Conservation (phyloP, 2,888 invertebrate species). For the Yponomeuta malinellus region DNA sequence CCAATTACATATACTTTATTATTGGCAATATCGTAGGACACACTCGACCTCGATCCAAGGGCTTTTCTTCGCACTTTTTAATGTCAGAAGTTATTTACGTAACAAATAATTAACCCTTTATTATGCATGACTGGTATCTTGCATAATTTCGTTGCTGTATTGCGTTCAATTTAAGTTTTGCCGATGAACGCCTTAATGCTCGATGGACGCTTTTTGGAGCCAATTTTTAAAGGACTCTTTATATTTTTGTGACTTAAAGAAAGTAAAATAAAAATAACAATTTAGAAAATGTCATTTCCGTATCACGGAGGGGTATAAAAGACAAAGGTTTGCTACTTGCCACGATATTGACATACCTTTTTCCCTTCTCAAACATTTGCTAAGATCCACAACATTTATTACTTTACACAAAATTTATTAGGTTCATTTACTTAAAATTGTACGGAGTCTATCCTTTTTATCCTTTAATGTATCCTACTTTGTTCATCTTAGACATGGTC, state of each 20-base stretch:
- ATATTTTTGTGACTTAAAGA: neutral
- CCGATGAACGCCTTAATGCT: constrained; percentile 13
- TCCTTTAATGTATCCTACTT: no score
- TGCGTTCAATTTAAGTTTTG: constrained; percentile 19
- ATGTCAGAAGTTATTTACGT: constrained; percentile 31
- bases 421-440: no score
- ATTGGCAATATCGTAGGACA: neutral
- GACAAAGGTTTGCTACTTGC: no score
- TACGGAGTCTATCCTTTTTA: no score
- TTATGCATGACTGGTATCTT: constrained; percentile 27
- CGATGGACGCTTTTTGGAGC: constrained; percentile 4
- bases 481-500: no score
- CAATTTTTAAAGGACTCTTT: neutral
- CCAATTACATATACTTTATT: neutral
- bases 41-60: constrained; percentile 9
- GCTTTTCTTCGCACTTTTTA: constrained; percentile 20
- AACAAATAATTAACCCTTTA: constrained; percentile 27
- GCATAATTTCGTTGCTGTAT: constrained; percentile 26
- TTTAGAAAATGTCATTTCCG: no score
- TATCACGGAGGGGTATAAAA: no score
- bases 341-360: no score
- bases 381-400: no score
- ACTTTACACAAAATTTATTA: no score
- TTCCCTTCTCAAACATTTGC: no score
- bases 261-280: no score